A percentile compares a stretch with the other conserved stretches of the same genome.
These are phyloP conservation scores for Harpagifer antarcticus DNA, from an alignment of 2,797 vertebrate species.

Conservation along the genomic window DNA sequence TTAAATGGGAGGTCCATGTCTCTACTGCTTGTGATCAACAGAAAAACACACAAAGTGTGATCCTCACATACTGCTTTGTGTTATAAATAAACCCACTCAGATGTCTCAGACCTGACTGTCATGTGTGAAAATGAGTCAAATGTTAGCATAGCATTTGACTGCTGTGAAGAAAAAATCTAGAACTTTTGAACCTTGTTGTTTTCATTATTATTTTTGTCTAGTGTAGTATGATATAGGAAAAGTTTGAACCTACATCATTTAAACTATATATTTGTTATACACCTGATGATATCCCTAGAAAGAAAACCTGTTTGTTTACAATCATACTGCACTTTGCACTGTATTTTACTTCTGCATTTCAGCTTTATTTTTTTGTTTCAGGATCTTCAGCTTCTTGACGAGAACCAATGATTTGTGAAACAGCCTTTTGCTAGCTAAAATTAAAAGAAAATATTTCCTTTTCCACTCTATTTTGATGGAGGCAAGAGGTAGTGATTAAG, in stretches of 20 bases:
- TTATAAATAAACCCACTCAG: constrained; percentile 23
- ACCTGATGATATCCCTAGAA: not conserved
- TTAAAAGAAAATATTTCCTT: not conserved
- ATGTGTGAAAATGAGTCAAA: not conserved
- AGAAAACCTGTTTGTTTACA: not conserved
- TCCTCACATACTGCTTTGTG: constrained; percentile 3
- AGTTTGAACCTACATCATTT: not conserved
- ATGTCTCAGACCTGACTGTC: not conserved
- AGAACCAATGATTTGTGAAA: not conserved
- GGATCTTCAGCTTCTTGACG: not conserved
- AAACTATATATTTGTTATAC: not conserved
- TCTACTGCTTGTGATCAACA: constrained; percentile 13
- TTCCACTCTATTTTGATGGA: not conserved
- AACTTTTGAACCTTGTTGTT: not conserved
- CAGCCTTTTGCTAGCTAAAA: not conserved
- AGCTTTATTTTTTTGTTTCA: not conserved
- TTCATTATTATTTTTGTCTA: not conserved
- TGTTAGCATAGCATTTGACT: not conserved
- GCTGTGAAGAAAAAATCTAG: not conserved
- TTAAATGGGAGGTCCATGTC: constrained; percentile 11
- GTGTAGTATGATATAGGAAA: not conserved
- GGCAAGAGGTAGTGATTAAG: not conserved
- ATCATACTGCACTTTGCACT: not conserved
- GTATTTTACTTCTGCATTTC: not conserved
- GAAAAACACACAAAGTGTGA: constrained; percentile 9